phyloP scores from a whole-genome alignment of 2,888 invertebrate genomes.

The Noctua comes region DNA sequence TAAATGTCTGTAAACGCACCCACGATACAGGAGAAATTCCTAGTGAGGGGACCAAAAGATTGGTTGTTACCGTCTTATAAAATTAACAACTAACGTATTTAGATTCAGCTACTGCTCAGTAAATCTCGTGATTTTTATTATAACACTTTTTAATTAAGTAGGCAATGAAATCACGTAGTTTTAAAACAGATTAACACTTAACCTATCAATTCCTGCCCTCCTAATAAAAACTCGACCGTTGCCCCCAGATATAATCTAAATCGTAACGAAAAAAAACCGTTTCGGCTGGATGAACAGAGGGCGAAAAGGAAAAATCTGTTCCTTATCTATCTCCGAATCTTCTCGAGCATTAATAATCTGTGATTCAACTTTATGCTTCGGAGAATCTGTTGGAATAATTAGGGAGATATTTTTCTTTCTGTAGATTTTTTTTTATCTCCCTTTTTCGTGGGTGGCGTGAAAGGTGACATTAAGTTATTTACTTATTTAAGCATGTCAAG shows the following conservation, averaged over 20 bases:
- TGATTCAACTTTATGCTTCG: slow-evolving; percentile 53
- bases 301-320: slow-evolving; percentile 50
- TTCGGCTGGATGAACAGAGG: slow-evolving; percentile 37
- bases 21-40: too few species aligned
- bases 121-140: not conserved
- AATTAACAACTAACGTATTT: too few species aligned
- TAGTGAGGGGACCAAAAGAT: too few species aligned
- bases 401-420: slow-evolving; percentile 22
- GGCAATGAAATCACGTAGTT: too few species aligned
- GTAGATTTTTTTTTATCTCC: not conserved
- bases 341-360: slow-evolving; percentile 55
- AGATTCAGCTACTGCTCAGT: not conserved
- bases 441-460: not conserved
- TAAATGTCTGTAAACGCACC: too few species aligned
- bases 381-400: slow-evolving; percentile 52
- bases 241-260: slow-evolving; percentile 46
- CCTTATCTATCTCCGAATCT: slow-evolving; percentile 49
- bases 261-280: slow-evolving; percentile 46
- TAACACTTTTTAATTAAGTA: not conserved
- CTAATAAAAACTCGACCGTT: slow-evolving; percentile 27
- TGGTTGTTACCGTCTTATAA: too few species aligned
- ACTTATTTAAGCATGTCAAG: not conserved
- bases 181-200: slow-evolving; percentile 17
- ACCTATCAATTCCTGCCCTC: not conserved
- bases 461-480: not conserved